These are phyloP conservation scores for Rhynchophorus ferrugineus DNA, from an alignment of 1,140 invertebrate genomes.

Conservation along the genomic window DNA sequence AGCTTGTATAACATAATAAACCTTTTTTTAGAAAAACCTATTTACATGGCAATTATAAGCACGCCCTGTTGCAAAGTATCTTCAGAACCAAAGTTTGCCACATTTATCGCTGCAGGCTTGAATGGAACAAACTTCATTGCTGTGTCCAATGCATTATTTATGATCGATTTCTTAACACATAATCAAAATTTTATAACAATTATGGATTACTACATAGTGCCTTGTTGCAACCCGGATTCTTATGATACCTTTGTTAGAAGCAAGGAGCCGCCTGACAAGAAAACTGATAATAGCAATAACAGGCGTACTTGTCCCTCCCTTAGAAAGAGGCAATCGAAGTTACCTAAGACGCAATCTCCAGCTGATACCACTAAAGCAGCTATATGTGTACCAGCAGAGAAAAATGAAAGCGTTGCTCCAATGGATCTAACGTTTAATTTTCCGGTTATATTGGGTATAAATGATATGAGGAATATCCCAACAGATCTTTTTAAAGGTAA, in stretches of 20 bases:
- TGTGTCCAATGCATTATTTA: conserved; percentile 22
- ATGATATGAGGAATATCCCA: conserved; percentile 7
- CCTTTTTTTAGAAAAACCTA: conserved; percentile 15
- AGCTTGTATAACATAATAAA: conserved; percentile 1
- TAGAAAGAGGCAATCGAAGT: too few species aligned
- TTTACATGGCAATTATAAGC: conserved; percentile 22
- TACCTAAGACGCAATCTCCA: too few species aligned
- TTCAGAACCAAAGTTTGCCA: conserved; percentile 11
- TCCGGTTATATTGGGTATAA: conserved; percentile 18
- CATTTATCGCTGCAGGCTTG: conserved; percentile 25
- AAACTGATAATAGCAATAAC: background rate
- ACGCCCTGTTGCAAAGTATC: background rate
- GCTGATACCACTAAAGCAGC: too few species aligned
- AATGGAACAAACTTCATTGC: conserved; percentile 22
- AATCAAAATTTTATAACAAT: conserved; percentile 15
- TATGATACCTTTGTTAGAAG: conserved; percentile 15
- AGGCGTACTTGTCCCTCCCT: too few species aligned
- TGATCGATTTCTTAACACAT: conserved; percentile 24
- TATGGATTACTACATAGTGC: conserved; percentile 25
- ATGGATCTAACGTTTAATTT: conserved; percentile 20
- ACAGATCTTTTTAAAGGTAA: conserved; percentile 19
- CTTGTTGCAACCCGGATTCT: conserved; percentile 29
- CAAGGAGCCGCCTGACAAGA: background rate
- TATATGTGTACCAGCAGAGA: too few species aligned
- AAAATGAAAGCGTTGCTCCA: background rate